Percentiles rank a stretch among this genome's conserved stretches.
These are phyloP conservation scores for Himalopsyche anomala DNA, from an alignment of 2,888 invertebrate species.

Conservation along the genomic window DNA sequence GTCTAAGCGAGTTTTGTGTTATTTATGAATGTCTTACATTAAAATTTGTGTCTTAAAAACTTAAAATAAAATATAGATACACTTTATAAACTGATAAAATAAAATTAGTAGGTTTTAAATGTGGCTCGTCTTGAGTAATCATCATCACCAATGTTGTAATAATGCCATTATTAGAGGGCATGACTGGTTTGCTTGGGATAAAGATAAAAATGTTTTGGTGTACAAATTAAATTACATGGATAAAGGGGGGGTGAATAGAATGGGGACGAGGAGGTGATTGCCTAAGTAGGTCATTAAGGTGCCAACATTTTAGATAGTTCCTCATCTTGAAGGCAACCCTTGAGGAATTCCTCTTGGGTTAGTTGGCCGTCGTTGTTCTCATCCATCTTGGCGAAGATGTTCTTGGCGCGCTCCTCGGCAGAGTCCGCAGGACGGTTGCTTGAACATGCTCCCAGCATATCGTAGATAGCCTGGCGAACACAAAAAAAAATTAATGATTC, in stretches of 20 bases:
- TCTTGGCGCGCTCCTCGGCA: constrained; percentile 98
- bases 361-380: constrained; percentile 99
- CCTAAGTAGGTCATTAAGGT: constrained; percentile 80
- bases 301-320: constrained; percentile 96
- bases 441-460: constrained; percentile 98
- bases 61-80: neutral
- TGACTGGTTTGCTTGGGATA: constrained; percentile 21
- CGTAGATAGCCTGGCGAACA: constrained; percentile 95
- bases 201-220: constrained; percentile 23
- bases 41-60: constrained; percentile 20
- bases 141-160: neutral
- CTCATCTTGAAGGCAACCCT: constrained; percentile 97
- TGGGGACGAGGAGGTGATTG: constrained; percentile 66
- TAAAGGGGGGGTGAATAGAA: constrained; percentile 61
- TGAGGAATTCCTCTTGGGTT: constrained; percentile 98
- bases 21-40: constrained; percentile 53
- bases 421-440: constrained; percentile 96
- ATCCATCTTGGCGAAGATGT: constrained; percentile 99
- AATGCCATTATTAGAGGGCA: constrained; percentile 29
- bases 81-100: neutral
- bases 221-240: constrained; percentile 49
- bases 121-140: constrained; percentile 32
- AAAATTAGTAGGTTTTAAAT: constrained; percentile 9
- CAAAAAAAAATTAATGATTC: neutral
- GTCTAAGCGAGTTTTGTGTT: constrained; percentile 64